Evolutionary conservation across 2,113 vertebrate species (phyloP), one percentile per base, ranked within the genome.

Genomic region (Chaetops frenatus): DNA sequence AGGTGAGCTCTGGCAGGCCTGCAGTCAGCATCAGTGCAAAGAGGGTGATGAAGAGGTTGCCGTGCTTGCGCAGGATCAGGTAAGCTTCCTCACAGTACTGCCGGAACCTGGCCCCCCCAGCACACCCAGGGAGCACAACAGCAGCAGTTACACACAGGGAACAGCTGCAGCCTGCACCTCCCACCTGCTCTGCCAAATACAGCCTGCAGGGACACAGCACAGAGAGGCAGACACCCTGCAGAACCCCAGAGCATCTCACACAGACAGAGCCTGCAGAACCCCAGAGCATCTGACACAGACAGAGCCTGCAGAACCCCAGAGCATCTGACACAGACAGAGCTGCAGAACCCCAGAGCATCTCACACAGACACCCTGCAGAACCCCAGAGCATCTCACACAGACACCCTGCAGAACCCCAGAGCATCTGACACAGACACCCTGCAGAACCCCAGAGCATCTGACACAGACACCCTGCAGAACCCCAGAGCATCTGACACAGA

Each of bases 21-120:
- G 99, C 99, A 48, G 99, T 99, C 91, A 99, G 94, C 99, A 99
- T 99, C 97, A 99, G 98, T 82, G 99, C 99, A 97, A 99, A 99
- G 76, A 99, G 98, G 9, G 99, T 99, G 96, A 99, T 99, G 97
- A 99, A 99, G 50, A 99, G 98, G 96, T 99, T 99, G 78, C 99
- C 99, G 1, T 99, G 99, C 88, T 98, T 98, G 88, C 99, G 98
- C 91, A 99, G 94, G 74, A 99, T 98, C 87, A 99, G 96, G 94
- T 99, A 99, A 3, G 99, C 99, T 9, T 99, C 98, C 94, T 99
- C 99, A 96, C 99, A 99, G 94, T 98, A 99, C 94, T 99, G 98
- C 74, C 99, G 99, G 96, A 99, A 99, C 97, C 99, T 99, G 82
- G 7, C 19, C 44, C 25, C 7, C 16, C 15, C 42, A 16, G 7